phyloP scores from a whole-genome alignment of 2,888 invertebrate genomes.

The Tachina grossa region DNA sequence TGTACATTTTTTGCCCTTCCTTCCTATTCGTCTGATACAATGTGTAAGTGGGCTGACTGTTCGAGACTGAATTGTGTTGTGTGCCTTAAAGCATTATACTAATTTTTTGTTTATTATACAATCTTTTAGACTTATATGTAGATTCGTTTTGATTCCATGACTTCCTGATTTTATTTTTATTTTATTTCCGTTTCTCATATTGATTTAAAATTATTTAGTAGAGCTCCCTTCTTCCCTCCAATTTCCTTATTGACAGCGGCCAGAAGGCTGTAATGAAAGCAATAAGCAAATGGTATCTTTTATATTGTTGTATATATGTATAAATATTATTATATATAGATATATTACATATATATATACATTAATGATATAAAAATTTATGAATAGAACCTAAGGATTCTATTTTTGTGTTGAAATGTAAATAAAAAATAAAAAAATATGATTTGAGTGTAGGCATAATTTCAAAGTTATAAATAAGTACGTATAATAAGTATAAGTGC shows the following conservation, averaged over 20 bases:
- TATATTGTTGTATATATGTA: not conserved
- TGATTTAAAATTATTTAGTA: not conserved
- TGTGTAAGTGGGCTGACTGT: not conserved
- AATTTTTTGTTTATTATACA: conserved; percentile 57
- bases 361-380: no score
- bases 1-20: not conserved
- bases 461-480: no score
- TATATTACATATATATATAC: no score
- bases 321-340: no score
- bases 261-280: not conserved
- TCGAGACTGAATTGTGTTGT: not conserved
- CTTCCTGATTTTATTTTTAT: not conserved
- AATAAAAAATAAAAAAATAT: no score
- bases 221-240: not conserved
- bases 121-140: conserved; percentile 10
- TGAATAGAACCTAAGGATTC: no score
- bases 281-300: not conserved
- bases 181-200: not conserved
- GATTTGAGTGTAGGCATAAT: no score
- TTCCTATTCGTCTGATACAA: not conserved
- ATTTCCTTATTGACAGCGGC: conserved; percentile 33
- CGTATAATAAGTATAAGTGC: no score
- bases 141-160: not conserved
- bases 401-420: no score
- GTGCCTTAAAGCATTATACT: conserved; percentile 50